Evolutionary conservation across 2,888 invertebrate species (phyloP), one percentile per base, ranked within the genome.

Genomic region (Amphimallon solstitiale): DNA sequence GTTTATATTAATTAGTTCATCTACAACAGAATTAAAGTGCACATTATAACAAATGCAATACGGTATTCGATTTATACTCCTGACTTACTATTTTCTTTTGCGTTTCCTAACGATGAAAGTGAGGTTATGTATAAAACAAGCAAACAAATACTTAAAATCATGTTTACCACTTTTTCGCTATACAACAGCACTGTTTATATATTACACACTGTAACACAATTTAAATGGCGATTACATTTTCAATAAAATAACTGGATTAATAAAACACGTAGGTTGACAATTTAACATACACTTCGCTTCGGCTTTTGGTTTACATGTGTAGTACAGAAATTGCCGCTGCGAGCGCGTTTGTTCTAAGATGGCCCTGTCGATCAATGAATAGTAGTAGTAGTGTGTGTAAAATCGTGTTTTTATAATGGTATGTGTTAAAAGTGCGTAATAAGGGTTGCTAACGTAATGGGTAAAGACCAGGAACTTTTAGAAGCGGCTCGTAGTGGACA

Each of bases 401-500:
- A 76, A 73, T 73, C 70, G 77, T 78, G 78, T 78, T 77, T 78
- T 70, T 74, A 72, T 73, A 79, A 79, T 79, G 78, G 78, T 79
- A 76, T 76, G 74, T 76, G 75, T 67, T 74, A 78, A 77, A 76
- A 77, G 76, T 76, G 76, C 72, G 74, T 75, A 74, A 73, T 71
- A 73, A 69, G 68, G 60, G 49, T 70, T 75, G 73, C 72, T 84
- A 83, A 84, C 85, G 84, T 82, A 81, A 97, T 97, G 96, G 97
- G 97, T 82, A 95, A 95, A 85, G 97, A 97, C 85, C 95, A 96
- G 85, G 97, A 97, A 85, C 89, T 97, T 84, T 87, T 97, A 83
- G 97, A 97, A 82, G 97, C 96, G 76, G 95, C 97, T 75, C 90
- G 97, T 78, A 94, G 91, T 85, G 97, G 97, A 81, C 94, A 97